Base-by-base conservation (phyloP, 2,113 vertebrate species). In the Mixornis gularis region DNA sequence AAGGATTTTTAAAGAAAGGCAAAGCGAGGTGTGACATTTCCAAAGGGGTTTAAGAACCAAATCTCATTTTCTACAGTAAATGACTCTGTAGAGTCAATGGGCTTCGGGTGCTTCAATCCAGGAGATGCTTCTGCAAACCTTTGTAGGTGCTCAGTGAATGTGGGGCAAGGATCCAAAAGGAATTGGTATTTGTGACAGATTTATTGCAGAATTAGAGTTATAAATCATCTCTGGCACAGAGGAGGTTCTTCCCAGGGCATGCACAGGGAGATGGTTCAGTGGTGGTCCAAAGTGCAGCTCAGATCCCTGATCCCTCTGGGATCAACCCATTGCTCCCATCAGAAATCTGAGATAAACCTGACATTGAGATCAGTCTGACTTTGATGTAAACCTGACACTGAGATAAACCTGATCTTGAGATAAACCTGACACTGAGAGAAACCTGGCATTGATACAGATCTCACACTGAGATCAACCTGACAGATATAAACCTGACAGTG, bases 361-460 rank as follows among this genome's bases (percentile, higher is more conserved):
- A 29, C 22, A 8, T 1, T 34, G 24, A 12, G 5, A 48, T n/a
- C 10, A 49, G 24, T 8, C 36, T 70, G 49, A 17, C 8, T 34
- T 0, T 25, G 30, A 19, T 1, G 40, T 8, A 8, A 55, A 34
- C 5, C 52, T 56, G 17, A 13, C 7, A n/a, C 0, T 17, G 20
- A 25, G 1, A 18, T 14, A 2, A 32, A 10, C 5, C 32, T 73
- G 10, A 13, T 10, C 12, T 0, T 34, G 52, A 3, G 1, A 55
- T 41, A 0, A 72, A 9, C 0, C 19, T 6, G 29, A 24, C 32
- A 32, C 0, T 46, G 43, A 17, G 1, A 17, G 12, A 0, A 65
- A 5, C 2, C 16, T 68, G 24, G 4, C 7, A 38, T 0, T 16
- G 22, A 25, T 1, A 17, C 7, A 5, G 34, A 10, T 1, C n/a